Percentiles rank a stretch among this genome's conserved stretches.
Conservation (phyloP, 2,797 vertebrate species). For the Rhabdomys pumilio region DNA sequence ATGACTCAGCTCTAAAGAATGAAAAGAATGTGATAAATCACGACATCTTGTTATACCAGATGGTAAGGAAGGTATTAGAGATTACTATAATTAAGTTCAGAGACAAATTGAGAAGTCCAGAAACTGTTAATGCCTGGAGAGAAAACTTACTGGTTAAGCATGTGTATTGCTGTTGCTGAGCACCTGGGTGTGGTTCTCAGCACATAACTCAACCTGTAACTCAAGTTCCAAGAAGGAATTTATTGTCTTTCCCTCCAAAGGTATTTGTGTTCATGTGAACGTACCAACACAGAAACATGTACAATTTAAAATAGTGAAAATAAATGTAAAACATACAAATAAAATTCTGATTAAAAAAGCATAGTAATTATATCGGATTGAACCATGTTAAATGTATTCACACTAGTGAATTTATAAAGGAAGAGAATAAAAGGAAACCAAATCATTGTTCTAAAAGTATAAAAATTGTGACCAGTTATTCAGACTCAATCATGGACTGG, state of each 20-base stretch:
- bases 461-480: too few species aligned
- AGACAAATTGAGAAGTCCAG: neutral
- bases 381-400: neutral
- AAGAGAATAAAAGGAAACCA: neutral
- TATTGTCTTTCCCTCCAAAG: neutral
- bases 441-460: too few species aligned
- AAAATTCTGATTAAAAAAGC: neutral
- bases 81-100: neutral
- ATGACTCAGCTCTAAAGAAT: neutral
- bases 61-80: neutral
- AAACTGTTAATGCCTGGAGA: neutral
- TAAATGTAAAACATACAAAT: neutral
- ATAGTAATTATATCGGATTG: neutral
- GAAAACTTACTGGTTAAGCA: neutral
- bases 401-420: neutral
- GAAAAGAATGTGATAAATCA: neutral
- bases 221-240: neutral
- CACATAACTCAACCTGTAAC: neutral
- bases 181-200: neutral
- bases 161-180: too few species aligned
- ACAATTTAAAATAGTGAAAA: neutral
- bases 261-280: neutral
- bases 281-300: neutral
- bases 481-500: too few species aligned
- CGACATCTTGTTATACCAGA: neutral